phyloP scores from a whole-genome alignment of 1,140 invertebrate genomes.

The Drosophila triauraria region DNA sequence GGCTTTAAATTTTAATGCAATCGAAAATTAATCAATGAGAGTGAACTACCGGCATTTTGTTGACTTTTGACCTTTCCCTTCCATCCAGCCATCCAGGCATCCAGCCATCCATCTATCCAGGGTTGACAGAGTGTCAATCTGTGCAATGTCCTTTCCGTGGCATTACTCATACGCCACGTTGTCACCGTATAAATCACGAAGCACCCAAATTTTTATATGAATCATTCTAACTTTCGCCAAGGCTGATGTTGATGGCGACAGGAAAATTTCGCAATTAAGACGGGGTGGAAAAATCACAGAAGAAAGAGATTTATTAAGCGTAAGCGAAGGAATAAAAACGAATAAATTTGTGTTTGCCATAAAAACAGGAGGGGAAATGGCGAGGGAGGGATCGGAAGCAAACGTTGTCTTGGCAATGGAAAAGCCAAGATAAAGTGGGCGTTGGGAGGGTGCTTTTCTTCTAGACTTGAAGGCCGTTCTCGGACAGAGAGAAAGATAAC shows the following conservation, averaged over 20 bases:
- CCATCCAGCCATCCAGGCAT: neutral
- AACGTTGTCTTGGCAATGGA: constrained; percentile 50
- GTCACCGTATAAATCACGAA: constrained; percentile 33
- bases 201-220: constrained; percentile 39
- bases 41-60: constrained; percentile 12
- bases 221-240: constrained; percentile 47
- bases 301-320: constrained; percentile 65
- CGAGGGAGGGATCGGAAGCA: neutral
- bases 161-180: constrained; percentile 55
- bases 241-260: constrained; percentile 18
- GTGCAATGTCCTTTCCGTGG: neutral
- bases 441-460: constrained; percentile 1
- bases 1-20: constrained; percentile 34
- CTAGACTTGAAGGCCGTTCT: constrained; percentile 44
- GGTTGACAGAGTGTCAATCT: constrained; percentile 27
- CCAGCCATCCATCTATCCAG: neutral
- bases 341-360: constrained; percentile 65
- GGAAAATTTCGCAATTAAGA: constrained; percentile 39
- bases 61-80: constrained; percentile 8
- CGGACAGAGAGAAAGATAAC: constrained; percentile 20
- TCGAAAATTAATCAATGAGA: constrained; percentile 48
- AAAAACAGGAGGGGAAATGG: constrained; percentile 16
- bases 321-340: constrained; percentile 44
- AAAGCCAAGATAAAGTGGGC: constrained; percentile 34
- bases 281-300: constrained; percentile 34